These are phyloP conservation scores for Rhinatrema bivittatum DNA, from an alignment of 2,797 vertebrate genomes.

Conservation along the genomic window DNA sequence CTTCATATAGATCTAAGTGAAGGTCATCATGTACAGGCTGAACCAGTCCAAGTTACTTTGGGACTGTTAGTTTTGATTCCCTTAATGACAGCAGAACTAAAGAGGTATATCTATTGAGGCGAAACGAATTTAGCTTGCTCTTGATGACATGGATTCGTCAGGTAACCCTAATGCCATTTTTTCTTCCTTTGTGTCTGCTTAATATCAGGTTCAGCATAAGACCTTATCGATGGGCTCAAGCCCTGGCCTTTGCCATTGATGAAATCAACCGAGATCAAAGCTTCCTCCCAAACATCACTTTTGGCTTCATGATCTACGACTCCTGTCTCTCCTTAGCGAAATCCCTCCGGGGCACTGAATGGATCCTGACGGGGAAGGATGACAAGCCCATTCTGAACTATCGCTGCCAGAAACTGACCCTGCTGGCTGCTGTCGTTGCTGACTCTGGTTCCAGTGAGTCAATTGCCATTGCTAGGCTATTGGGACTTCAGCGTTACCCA, in stretches of 20 bases:
- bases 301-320: conserved; percentile 1
- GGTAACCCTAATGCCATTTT: too few relatives aligned
- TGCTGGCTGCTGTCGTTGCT: conserved; percentile 8
- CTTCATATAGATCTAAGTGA: too few relatives aligned
- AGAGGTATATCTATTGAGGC: too few relatives aligned
- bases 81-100: too few relatives aligned
- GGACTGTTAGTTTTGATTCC: too few relatives aligned
- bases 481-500: conserved; percentile 21
- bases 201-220: too few relatives aligned
- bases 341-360: background rate
- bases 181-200: too few relatives aligned
- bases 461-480: conserved; percentile 12
- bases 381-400: conserved; percentile 19
- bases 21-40: too few relatives aligned
- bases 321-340: background rate
- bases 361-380: conserved; percentile 9
- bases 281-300: too few relatives aligned
- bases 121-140: too few relatives aligned
- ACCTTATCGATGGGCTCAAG: conserved; percentile 1
- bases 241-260: conserved; percentile 5
- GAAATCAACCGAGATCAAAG: background rate
- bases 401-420: background rate
- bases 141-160: too few relatives aligned
- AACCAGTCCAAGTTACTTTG: too few relatives aligned
- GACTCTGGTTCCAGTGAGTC: conserved; percentile 9